Evolutionary conservation across 2,888 invertebrate genomes (phyloP), one percentile per base, ranked within the genome.

Genomic region (Drosophila aldrichi): DNA sequence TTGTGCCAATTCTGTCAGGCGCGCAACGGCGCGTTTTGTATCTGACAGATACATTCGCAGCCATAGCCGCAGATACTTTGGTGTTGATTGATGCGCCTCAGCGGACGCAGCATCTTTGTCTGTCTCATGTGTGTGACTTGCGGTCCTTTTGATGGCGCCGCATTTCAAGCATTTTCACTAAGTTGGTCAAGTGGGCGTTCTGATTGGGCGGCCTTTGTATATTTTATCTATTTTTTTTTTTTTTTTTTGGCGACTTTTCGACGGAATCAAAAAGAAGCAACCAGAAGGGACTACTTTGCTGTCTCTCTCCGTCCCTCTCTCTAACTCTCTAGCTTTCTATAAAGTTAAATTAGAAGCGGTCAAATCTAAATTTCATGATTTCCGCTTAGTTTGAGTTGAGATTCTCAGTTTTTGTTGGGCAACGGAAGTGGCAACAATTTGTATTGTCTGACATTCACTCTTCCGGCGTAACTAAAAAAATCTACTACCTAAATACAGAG

Each of bases 1-100:
- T 71, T 88, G 84, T 86, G 88, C 84, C 88, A 85, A 80, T 88
- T 85, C 86, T 86, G 84, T 85, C 84, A 84, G 67, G 54, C 83
- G 49, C 62, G 74, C 38, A 65, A 10, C 32, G 32, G 32, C 32
- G 32, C 32, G 32, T 51, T 54, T 66, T 59, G 70, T 59, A 77
- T 68, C 73, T 81, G 54, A 48, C 71, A 63, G 81, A 77, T 61
- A 44, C 60, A 70, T 46, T 22, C 49, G 44, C 51, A 62, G 57
- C 61, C 60, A 20, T 20, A n/a, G 56, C 43, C 18, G 29, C 40
- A 51, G 62, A 56, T 32, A 58, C 66, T 65, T 49, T 2, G 66
- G 60, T 78, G 84, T 68, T 85, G 84, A 85, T 85, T 83, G 84
- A 85, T 86, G 74, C 83, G 80, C 83, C 59, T 88, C 85, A 79